Evolutionary conservation across 2,113 vertebrate species (phyloP), one percentile per base, ranked within the genome.

Genomic region (Grantiella picta): DNA sequence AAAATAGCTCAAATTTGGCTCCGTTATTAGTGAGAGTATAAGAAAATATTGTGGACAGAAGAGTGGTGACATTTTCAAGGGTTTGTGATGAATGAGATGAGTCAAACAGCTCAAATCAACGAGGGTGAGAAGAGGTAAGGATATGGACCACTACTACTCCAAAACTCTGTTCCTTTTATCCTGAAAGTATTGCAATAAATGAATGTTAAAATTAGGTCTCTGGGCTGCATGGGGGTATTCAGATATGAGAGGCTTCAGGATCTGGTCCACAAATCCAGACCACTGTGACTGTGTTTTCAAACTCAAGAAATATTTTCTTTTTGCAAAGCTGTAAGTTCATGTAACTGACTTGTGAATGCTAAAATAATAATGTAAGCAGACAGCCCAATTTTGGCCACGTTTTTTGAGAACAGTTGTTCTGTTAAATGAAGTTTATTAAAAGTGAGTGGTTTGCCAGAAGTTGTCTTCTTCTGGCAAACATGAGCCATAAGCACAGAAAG

Each of bases 361-460:
- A 25, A 84, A 88, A 79, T 63, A 50, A 44, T 95, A 94, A 95
- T 79, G 54, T 73, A 76, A 95, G 75, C 29, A 66, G 95, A 95
- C 87, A 95, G 22, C 25, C 2, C 31, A 27, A 49, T 82, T 89
- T 87, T 94, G 85, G 92, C 66, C 45, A 47, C 0, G 1, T 76
- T 90, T 92, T 71, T 63, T 28, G 61, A 59, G 75, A 95, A 60
- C 70, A 77, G 78, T 94, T 96, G 89, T 86, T 94, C 76, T 92
- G 53, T 82, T 82, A 95, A 94, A 91, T 92, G 78, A 95, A 84
- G 60, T 65, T 94, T 84, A 94, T 96, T 92, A 90, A 61, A 92
- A 94, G 64, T 94, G 91, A 96, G 65, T 82, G 66, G 49, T 66
- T 92, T 96, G 94, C 96, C 92, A 95, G 84, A 42, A 95, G 19